Conservation (phyloP, 1,140 invertebrate species). For the Achroia grisella region DNA sequence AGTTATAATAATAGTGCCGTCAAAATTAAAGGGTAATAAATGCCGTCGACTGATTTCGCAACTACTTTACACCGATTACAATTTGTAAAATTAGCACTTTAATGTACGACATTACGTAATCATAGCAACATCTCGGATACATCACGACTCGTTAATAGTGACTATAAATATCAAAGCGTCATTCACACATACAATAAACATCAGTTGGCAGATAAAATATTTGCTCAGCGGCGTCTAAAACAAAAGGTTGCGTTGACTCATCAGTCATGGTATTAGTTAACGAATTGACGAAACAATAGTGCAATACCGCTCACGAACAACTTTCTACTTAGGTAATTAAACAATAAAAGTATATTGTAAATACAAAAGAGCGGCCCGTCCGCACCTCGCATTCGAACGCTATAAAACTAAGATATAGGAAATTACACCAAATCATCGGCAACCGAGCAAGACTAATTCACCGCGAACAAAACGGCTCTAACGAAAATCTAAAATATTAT, state of each 20-base stretch:
- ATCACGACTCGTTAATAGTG: background rate
- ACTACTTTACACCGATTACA: background rate
- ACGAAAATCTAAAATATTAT: conserved; percentile 55
- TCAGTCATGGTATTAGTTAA: conserved; percentile 19
- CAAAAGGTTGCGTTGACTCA: conserved; percentile 11
- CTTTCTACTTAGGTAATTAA: conserved; percentile 55
- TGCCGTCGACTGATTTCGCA: background rate
- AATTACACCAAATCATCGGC: conserved; percentile 59
- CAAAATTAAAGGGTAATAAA: too few species aligned
- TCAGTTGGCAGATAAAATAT: conserved; percentile 22
- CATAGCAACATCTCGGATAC: background rate
- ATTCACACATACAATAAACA: conserved; percentile 16
- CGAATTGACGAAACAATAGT: conserved; percentile 21
- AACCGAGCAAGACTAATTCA: conserved; percentile 64
- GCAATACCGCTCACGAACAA: conserved; percentile 8
- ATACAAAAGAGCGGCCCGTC: conserved; percentile 20
- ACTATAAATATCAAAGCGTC: conserved; percentile 1
- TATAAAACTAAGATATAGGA: conserved; percentile 41
- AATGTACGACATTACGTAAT: background rate
- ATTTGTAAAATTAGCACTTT: too few species aligned
- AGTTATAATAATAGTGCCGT: too few species aligned
- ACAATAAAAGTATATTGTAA: conserved; percentile 56
- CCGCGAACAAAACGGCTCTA: conserved; percentile 61
- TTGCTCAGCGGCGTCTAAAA: conserved; percentile 15
- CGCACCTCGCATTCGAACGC: conserved; percentile 4